A percentile compares a stretch with the other conserved stretches of the same genome.
phyloP scores from a whole-genome alignment of 2,113 vertebrate species.

The Leucoraja erinaceus region DNA sequence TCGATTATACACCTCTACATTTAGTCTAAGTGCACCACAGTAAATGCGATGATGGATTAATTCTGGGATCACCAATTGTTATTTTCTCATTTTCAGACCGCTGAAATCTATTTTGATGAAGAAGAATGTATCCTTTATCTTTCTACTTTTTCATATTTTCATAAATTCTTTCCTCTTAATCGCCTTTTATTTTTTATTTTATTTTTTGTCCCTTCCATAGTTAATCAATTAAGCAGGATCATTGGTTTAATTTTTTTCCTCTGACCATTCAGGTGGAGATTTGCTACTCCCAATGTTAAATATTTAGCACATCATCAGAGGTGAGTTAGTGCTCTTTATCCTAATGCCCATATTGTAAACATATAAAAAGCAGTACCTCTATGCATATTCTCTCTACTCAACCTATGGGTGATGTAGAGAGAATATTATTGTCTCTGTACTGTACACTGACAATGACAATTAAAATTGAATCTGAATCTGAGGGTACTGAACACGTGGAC shows the following conservation, averaged over 20 bases:
- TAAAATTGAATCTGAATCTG: no score
- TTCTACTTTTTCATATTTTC: conserved; percentile 15
- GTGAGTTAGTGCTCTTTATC: background rate
- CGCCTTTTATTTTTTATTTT: background rate
- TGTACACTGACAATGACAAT: no score
- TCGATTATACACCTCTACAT: background rate
- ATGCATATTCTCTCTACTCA: background rate
- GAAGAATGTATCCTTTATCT: conserved; percentile 89
- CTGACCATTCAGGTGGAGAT: background rate
- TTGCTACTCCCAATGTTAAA: background rate
- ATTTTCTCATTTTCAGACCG: conserved; percentile 65
- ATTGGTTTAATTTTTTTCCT: background rate
- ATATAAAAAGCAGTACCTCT: background rate
- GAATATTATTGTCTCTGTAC: no score
- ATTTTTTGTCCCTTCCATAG: background rate
- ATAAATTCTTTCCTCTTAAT: background rate
- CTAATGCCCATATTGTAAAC: background rate
- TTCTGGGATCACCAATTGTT: conserved; percentile 18
- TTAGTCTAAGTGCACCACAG: background rate
- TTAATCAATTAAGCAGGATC: background rate
- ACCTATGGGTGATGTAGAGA: background rate
- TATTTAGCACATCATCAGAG: background rate
- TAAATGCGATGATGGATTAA: background rate
- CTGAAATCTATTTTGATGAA: conserved; percentile 81
- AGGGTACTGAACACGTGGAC: no score